Conservation (phyloP, 2,113 vertebrate species). For the Apus apus region DNA sequence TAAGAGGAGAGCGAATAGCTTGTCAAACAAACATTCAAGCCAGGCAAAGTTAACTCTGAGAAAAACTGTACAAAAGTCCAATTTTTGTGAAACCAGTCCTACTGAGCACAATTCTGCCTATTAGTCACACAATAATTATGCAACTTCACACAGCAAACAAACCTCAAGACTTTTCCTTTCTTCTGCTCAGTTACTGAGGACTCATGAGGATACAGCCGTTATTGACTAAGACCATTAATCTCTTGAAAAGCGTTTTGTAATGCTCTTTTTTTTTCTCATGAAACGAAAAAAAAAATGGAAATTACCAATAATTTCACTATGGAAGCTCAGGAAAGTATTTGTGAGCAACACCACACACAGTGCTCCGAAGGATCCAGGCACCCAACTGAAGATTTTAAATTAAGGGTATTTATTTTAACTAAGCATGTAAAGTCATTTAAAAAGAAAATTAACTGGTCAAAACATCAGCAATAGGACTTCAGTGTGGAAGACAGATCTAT, state of each 20-base stretch:
- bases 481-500: neutral
- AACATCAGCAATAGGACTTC: neutral
- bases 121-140: slow-evolving; percentile 59
- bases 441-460: slow-evolving; percentile 46
- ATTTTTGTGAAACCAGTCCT: slow-evolving; percentile 22
- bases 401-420: slow-evolving; percentile 87
- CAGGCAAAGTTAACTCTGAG: slow-evolving; percentile 19
- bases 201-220: slow-evolving; percentile 22
- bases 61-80: slow-evolving; percentile 3
- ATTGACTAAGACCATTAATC: slow-evolving; percentile 66
- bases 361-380: slow-evolving; percentile 79
- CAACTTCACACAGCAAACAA: slow-evolving; percentile 41
- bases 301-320: slow-evolving; percentile 80
- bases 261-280: slow-evolving; percentile 73
- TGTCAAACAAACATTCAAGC: slow-evolving; percentile 11
- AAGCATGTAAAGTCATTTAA: slow-evolving; percentile 82
- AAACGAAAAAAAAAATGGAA: slow-evolving; percentile 82
- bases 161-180: slow-evolving; percentile 18
- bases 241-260: slow-evolving; percentile 47
- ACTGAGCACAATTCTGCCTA: slow-evolving; percentile 13
- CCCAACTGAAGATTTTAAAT: slow-evolving; percentile 80
- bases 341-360: slow-evolving; percentile 71
- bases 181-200: neutral
- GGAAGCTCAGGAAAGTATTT: slow-evolving; percentile 78
- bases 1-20: neutral